phyloP scores from a whole-genome alignment of 2,888 invertebrate genomes.

The Strigamia transsilvanica region DNA sequence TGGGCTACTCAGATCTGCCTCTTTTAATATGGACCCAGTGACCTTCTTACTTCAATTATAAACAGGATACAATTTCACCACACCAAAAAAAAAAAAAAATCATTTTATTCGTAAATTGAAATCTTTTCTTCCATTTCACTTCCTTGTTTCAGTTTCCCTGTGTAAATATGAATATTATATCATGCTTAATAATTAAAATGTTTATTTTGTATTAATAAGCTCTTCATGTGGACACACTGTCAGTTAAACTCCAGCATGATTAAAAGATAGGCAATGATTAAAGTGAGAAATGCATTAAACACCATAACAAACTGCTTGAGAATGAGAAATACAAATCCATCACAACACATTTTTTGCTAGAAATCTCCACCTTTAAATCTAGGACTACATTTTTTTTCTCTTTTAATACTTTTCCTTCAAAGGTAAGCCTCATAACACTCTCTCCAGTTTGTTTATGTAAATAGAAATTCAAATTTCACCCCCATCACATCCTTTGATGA shows the following conservation, averaged over 20 bases:
- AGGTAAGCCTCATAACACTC: no score
- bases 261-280: neutral
- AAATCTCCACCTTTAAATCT: neutral
- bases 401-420: no score
- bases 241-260: neutral
- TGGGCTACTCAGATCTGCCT: conserved; percentile 35
- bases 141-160: neutral
- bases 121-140: neutral
- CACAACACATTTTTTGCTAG: neutral
- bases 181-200: neutral
- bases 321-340: neutral
- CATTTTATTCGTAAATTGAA: neutral
- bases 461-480: no score
- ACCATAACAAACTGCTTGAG: neutral
- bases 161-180: neutral
- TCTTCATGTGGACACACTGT: neutral
- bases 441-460: no score
- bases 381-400: no score
- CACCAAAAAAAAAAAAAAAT: neutral
- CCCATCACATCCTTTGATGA: no score
- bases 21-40: conserved; percentile 18
- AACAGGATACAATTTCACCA: conserved; percentile 11
- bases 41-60: conserved; percentile 14
- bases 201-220: conserved; percentile 19
- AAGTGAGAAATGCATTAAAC: conserved; percentile 10